Conservation (phyloP, 2,797 vertebrate species). For the Coilia nasus region DNA sequence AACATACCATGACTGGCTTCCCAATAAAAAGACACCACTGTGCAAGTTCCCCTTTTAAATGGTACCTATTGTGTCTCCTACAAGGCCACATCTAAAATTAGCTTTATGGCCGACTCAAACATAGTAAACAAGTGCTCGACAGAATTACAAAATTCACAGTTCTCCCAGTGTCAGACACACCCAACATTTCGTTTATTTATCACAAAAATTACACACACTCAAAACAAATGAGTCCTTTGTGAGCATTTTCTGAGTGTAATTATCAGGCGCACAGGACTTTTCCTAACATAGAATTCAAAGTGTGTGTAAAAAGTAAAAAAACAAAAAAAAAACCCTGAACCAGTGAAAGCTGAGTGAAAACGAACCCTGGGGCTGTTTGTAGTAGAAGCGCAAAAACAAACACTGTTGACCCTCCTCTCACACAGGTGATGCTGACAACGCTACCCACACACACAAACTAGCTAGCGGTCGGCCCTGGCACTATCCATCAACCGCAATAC, state of each 20-base stretch:
- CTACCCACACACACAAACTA: neutral
- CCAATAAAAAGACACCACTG: constrained; percentile 18
- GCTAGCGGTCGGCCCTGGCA: neutral
- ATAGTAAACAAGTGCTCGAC: neutral
- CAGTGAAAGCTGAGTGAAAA: neutral
- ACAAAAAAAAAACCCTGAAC: neutral
- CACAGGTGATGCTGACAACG: neutral
- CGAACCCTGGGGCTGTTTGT: neutral
- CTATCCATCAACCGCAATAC: neutral
- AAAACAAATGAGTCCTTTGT: neutral
- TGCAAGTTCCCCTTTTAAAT: constrained; percentile 7
- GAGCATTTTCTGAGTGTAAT: neutral
- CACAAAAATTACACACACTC: neutral
- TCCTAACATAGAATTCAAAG: neutral
- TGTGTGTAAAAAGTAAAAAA: neutral
- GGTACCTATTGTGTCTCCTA: neutral
- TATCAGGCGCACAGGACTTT: neutral
- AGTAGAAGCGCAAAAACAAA: neutral
- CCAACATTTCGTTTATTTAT: neutral
- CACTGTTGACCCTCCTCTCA: neutral
- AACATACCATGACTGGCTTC: neutral
- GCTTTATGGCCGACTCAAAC: neutral
- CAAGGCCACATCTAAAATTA: constrained; percentile 7
- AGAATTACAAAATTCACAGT: neutral
- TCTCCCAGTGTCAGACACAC: neutral